Base-by-base conservation (phyloP, 2,888 invertebrate genomes). In the Hydraecia micacea region DNA sequence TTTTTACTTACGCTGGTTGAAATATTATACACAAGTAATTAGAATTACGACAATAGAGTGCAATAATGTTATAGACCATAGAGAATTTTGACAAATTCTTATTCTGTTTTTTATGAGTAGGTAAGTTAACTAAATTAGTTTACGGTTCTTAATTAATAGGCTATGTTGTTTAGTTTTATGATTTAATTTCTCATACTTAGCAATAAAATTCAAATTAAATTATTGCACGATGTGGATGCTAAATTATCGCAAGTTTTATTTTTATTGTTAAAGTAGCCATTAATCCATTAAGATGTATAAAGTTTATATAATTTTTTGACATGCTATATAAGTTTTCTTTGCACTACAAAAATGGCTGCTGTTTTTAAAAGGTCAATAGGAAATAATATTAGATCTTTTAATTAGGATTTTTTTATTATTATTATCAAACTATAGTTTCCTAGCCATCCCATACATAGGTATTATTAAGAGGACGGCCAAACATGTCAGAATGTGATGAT, bases 1-100 rank as follows among this genome's bases (percentile, higher is more conserved):
- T 42, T 32, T 58, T 52, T 80, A 80, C 82, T 80, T 70, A 80
- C 82, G 2, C 58, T 81, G 52, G 13, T 77, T 82, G 77, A 25
- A 82, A 77, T 28, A 36, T 9, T 46, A 65, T 36, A 46, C 39
- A 70, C 15, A 52, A 77, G 11, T 52, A 62, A 62, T 82, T 81
- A 60, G 15, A 65, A 46, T 52, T 32, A 81, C 39, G 36, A 42
- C 36, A 15, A 18, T 60, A 66, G 70, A 15, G 70, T 80, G 80
- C 70, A 39, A 32, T 28, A 55, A n/a, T 67, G 18, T 46, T 66
- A 46, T 52, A 18, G 3, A 80, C 77, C 76, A 80, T 77, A 81
- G 82, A 80, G 77, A 76, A 80, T 81, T 81, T 70, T 60, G 81
- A 80, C 75, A 68, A 73, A 55, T 67, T 46, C 0, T 52, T 67